Base-by-base conservation (phyloP, 92 coral and sea anemone genomes). In the Epizoanthus illoricatus region DNA sequence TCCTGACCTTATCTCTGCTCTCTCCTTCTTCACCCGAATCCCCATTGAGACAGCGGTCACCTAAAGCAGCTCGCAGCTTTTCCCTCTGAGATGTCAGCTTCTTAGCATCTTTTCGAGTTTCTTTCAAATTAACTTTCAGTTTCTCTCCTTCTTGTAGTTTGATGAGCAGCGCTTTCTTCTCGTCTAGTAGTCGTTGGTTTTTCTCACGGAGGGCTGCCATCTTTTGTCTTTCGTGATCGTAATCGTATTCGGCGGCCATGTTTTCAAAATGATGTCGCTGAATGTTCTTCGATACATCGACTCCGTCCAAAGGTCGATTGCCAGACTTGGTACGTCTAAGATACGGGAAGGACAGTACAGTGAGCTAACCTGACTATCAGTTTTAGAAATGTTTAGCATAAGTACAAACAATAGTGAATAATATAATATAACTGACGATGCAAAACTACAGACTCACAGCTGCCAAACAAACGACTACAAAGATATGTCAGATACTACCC, bases 31-130 rank as follows among this genome's bases (percentile, higher is more conserved):
- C 63, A 13, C 18, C 64, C 7, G 41, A 0, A n/a, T 19, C 7
- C 0, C 70, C 80, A 43, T 72, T 78, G 20, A 65, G 0, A 24
- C 24, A 12, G 7, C 81, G 65, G 2, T 56, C 67, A 28, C 81
- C 60, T 54, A 88, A 65, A 8, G 82, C 67, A 3, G 83, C 88
- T 56, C 65, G 90, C 54, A 92, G 70, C 52, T 89, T 89, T 36
- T 90, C 84, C 56, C 76, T 90, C 28, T 84, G 89, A 23, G 79
- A 85, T 54, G 87, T 49, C 58, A 92, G 84, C 64, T 88, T 85
- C 58, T 84, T 84, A 17, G 90, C 84, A 43, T 85, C 92, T 75
- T 84, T 85, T 40, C 90, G 85, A 24, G 92, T 80, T 69, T 89
- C 89, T 62, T 64, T 85, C 12, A 93, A 92, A 45, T 91, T 66